These are phyloP conservation scores for Macrosiphum euphorbiae DNA, from an alignment of 2,888 invertebrate species.

Conservation along the genomic window DNA sequence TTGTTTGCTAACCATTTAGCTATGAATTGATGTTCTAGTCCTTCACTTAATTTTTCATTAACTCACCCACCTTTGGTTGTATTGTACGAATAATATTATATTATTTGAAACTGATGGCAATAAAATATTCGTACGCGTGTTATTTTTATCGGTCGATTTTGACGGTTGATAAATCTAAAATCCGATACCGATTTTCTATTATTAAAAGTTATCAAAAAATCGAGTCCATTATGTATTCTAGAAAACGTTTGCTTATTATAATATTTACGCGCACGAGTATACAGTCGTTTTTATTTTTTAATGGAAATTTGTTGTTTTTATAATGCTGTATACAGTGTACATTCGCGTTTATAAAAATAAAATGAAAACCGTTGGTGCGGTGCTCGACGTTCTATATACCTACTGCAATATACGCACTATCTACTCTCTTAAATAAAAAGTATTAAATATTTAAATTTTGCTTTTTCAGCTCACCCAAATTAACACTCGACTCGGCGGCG, in stretches of 20 bases:
- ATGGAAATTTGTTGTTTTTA: conserved; percentile 23
- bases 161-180: too few relatives aligned
- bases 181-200: background rate
- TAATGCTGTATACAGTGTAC: background rate
- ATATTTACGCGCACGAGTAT: background rate
- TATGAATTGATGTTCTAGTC: too few relatives aligned
- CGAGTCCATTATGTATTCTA: background rate
- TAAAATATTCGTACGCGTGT: background rate
- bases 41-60: background rate
- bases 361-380: background rate
- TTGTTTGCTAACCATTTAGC: too few relatives aligned
- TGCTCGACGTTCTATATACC: background rate
- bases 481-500: background rate
- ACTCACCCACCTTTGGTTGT: background rate
- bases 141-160: background rate
- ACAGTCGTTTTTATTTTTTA: conserved; percentile 10
- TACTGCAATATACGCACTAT: background rate
- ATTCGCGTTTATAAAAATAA: background rate
- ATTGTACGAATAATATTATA: background rate
- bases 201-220: background rate
- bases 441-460: conserved; percentile 17
- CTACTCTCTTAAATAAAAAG: background rate
- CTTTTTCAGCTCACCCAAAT: background rate
- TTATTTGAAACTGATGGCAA: too few relatives aligned
- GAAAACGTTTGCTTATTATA: background rate